These are phyloP conservation scores for Nyctibius grandis DNA, from an alignment of 2,797 vertebrate genomes.

Conservation along the genomic window DNA sequence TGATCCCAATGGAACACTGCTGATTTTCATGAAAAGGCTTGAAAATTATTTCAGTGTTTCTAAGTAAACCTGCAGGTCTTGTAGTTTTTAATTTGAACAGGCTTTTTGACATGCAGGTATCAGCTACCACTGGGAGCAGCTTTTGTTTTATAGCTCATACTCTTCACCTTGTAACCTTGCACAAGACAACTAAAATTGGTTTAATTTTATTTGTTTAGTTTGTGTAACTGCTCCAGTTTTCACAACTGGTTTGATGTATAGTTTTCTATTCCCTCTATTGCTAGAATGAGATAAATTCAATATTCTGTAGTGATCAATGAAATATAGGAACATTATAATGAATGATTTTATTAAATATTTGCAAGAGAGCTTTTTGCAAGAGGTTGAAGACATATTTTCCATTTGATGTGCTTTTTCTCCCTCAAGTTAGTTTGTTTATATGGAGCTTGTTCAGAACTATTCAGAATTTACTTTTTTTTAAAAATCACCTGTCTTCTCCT, in stretches of 20 bases:
- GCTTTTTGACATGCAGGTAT: background rate
- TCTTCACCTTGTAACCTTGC: background rate
- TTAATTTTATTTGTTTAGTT: background rate
- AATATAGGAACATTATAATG: background rate
- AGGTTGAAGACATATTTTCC: background rate
- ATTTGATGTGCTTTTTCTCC: background rate
- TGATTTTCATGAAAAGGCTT: constrained; percentile 24
- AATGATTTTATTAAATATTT: background rate
- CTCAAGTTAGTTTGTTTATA: background rate
- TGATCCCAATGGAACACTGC: background rate
- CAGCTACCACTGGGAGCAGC: background rate
- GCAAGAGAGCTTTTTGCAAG: background rate
- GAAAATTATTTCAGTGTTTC: constrained; percentile 22
- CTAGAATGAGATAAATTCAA: background rate
- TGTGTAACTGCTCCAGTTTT: background rate
- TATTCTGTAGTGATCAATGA: background rate
- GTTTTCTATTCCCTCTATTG: background rate
- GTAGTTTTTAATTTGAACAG: constrained; percentile 43
- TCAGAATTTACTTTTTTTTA: background rate
- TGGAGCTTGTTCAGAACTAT: background rate
- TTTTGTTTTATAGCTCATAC: background rate
- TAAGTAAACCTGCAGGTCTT: background rate
- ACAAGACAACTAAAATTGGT: background rate
- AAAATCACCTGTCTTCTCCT: too few relatives aligned
- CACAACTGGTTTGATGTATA: background rate